Evolutionary conservation across 1,140 invertebrate genomes (phyloP).

Genomic region (Sinonovacula constricta): DNA sequence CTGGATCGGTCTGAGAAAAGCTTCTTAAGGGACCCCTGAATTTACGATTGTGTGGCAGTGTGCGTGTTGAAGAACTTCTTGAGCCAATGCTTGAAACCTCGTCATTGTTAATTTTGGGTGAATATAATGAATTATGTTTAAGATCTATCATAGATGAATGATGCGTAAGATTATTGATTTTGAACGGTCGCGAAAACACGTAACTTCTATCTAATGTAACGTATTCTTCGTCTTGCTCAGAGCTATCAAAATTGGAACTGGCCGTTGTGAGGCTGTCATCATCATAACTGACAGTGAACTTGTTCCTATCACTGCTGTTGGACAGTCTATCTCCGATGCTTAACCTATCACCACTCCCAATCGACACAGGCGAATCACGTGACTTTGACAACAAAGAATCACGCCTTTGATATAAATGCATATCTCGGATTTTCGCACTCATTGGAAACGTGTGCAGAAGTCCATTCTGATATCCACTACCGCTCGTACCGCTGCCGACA

Average conservation of each 20-base stretch:
- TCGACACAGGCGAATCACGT: slow-evolving; percentile 44
- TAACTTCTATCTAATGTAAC: slow-evolving; percentile 62
- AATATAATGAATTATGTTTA: slow-evolving; percentile 46
- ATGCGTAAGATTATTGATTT: slow-evolving; percentile 18
- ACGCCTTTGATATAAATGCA: slow-evolving; percentile 7
- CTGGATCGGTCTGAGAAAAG: slow-evolving; percentile 10
- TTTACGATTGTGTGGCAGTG: slow-evolving; percentile 39
- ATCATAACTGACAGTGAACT: slow-evolving; percentile 38
- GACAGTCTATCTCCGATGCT: slow-evolving; percentile 39
- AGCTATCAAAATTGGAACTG: slow-evolving; percentile 50
- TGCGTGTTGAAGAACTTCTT: not conserved
- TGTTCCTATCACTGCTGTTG: slow-evolving; percentile 40
- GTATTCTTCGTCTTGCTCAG: slow-evolving; percentile 61
- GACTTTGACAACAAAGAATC: slow-evolving; percentile 30
- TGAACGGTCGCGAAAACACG: slow-evolving; percentile 29
- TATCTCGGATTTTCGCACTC: slow-evolving; percentile 14
- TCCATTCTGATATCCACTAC: too few species aligned
- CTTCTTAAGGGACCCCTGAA: slow-evolving; percentile 31
- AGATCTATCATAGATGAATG: slow-evolving; percentile 51
- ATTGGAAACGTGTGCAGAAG: slow-evolving; percentile 35
- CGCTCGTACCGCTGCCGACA: not conserved
- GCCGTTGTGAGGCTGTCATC: slow-evolving; percentile 51
- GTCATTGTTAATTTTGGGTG: slow-evolving; percentile 48
- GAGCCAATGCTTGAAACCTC: too few species aligned
- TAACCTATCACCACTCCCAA: slow-evolving; percentile 29